Evolutionary conservation across 2,797 vertebrate genomes (phyloP), one percentile per base, ranked within the genome.

Genomic region (Chelonia mydas): DNA sequence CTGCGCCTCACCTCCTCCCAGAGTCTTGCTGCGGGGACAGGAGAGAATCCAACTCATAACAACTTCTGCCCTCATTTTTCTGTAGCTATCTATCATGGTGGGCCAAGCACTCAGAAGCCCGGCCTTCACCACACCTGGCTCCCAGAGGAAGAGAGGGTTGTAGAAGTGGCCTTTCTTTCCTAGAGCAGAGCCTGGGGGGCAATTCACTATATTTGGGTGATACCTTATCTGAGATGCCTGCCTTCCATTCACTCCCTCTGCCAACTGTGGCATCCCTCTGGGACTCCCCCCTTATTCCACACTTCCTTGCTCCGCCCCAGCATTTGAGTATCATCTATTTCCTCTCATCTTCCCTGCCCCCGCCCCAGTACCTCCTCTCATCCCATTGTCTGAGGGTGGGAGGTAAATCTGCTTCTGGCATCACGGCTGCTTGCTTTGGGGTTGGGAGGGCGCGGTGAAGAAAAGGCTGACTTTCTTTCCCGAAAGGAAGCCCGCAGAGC

Each of bases 331-430:
- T 37, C 65, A 37, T 37, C n/a, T 68, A 37, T 68, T 68, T 68
- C 65, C 65, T 37, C n/a, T 37, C 65, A 19, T 37, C 65, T 68
- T 68, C n/a, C 11, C 10, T 51, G 3, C 7, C 0, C 11, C 10
- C 51, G 3, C 7, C 0, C 0, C 3, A 50, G 3, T 2, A 1
- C 2, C 23, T 5, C 2, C 6, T 49, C 11, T 65, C 80, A 37
- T 5, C 8, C 27, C 47, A 9, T 41, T 3, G 11, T 27, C 17
- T 17, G 17, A 81, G 89, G 45, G 7, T 1, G 49, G 13, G 3
- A 11, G 17, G 57, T 28, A 57, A 9, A 7, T 89, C 33, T 87
- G 3, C 3, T 79, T 13, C 19, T 49, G 49, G 37, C 15, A 6
- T 28, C 47, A 31, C 3, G 31, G 8, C 33, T n/a, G 10, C 2